Base-by-base conservation (phyloP, 2,113 vertebrate species). In the Falco punctatus region DNA sequence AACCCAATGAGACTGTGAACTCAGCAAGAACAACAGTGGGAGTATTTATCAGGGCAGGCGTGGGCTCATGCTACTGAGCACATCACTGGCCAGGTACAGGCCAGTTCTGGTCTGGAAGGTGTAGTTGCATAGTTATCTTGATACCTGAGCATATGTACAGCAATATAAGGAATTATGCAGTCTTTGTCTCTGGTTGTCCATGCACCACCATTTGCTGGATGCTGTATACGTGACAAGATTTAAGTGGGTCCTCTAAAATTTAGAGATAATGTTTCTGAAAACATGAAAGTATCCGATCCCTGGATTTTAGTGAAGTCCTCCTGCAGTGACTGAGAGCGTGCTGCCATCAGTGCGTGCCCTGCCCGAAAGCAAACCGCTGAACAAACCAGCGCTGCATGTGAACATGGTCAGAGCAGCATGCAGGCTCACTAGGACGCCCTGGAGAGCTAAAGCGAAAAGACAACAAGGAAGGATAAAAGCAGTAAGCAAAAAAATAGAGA, bases 221-320 rank as follows among this genome's bases (percentile, higher is more conserved):
- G 7, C 4, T n/a, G 12, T 30, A 30, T 24, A 48, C 0, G 0
- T 27, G 17, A 18, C 15, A 52, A 42, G 26, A 66, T n/a, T 80
- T n/a, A 74, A 59, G 15, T 22, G 30, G 28, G 14, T 8, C 7
- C 14, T 40, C 5, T 52, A 33, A 64, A 81, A 5, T 14, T 1
- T 51, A 15, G 2, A 17, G 40, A 9, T 4, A 2, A 4, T 13
- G 44, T 54, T 78, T 77, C 27, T 52, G 33, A 38, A 65, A 51
- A 42, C 12, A 46, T 3, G 33, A 33, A 49, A 66, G 15, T 44
- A 27, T 24, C 46, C 9, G 12, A 35, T 7, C 3, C 15, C 11
- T 42, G 69, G 35, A 3, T 48, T 69, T 80, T 16, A 44, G 13
- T 44, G 10, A 78, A 67, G 9, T 11, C 5, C 83, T 86, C 23